Conservation (phyloP, 23 tunicate genomes). For the Halocynthia roretzi region DNA sequence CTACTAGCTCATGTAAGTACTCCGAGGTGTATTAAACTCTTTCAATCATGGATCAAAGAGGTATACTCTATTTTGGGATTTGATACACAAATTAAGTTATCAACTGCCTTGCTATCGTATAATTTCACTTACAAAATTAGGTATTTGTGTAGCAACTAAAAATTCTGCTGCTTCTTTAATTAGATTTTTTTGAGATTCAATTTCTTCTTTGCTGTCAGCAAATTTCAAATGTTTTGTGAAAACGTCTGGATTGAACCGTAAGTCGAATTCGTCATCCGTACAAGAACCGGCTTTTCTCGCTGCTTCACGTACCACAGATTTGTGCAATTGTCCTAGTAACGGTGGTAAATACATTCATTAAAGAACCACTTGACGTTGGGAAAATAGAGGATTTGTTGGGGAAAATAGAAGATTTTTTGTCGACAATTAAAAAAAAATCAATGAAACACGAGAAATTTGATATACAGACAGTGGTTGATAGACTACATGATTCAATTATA, state of each 20-base stretch:
- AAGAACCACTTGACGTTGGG: too few relatives aligned
- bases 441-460: too few relatives aligned
- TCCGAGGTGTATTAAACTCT: too few relatives aligned
- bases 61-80: too few relatives aligned
- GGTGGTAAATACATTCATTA: too few relatives aligned
- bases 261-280: constrained; percentile 77
- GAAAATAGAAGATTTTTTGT: too few relatives aligned
- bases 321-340: constrained; percentile 2
- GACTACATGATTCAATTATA: too few relatives aligned
- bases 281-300: constrained; percentile 70
- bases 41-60: too few relatives aligned
- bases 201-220: constrained; percentile 55
- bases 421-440: too few relatives aligned
- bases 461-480: too few relatives aligned
- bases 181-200: constrained; percentile 48
- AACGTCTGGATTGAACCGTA: constrained; percentile 90
- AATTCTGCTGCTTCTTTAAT: constrained; percentile 73
- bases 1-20: too few relatives aligned
- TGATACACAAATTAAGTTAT: not conserved
- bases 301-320: constrained; percentile 27
- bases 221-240: constrained; percentile 52
- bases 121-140: constrained; percentile 64
- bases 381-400: too few relatives aligned
- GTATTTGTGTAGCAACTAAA: constrained; percentile 72
- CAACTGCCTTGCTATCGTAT: not conserved